Percentiles rank a stretch among this genome's conserved stretches.
phyloP scores from a whole-genome alignment of 2,888 invertebrate genomes.

The Pediacus dermestoides region DNA sequence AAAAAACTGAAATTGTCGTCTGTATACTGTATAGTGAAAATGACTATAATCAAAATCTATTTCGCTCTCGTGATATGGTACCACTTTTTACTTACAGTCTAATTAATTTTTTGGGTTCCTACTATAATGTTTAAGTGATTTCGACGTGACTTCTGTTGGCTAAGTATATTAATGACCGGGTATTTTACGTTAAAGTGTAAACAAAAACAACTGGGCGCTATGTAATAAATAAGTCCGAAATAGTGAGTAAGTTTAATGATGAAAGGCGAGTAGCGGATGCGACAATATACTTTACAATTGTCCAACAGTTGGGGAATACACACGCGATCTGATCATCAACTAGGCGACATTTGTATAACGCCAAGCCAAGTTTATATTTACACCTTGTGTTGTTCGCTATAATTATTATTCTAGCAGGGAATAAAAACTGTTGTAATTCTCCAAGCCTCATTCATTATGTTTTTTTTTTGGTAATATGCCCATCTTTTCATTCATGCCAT shows the following conservation, averaged over 20 bases:
- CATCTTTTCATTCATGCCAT: too few species aligned
- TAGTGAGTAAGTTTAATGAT: slow-evolving; percentile 30
- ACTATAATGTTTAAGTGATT: too few species aligned
- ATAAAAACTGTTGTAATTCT: too few species aligned
- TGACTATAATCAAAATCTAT: slow-evolving; percentile 20
- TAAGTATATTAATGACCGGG: slow-evolving; percentile 3
- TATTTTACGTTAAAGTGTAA: slow-evolving; percentile 18
- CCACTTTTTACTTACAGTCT: too few species aligned
- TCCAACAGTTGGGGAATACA: slow-evolving; percentile 31
- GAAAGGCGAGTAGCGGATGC: slow-evolving; percentile 36
- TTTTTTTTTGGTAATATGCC: too few species aligned
- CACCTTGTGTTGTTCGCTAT: slow-evolving; percentile 34
- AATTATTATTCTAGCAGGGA: too few species aligned
- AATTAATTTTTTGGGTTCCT: too few species aligned
- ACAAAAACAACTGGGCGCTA: slow-evolving; percentile 20
- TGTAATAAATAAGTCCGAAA: slow-evolving; percentile 18
- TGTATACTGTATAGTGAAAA: too few species aligned
- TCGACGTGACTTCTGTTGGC: slow-evolving; percentile 17
- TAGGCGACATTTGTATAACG: slow-evolving; percentile 34
- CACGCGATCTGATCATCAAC: slow-evolving; percentile 42
- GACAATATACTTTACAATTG: slow-evolving; percentile 33
- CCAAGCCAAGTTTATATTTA: slow-evolving; percentile 32
- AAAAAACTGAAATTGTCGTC: too few species aligned
- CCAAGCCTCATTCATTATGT: too few species aligned
- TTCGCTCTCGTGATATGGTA: too few species aligned